Conservation (phyloP, 1,140 invertebrate genomes). For the Orussus abietinus region DNA sequence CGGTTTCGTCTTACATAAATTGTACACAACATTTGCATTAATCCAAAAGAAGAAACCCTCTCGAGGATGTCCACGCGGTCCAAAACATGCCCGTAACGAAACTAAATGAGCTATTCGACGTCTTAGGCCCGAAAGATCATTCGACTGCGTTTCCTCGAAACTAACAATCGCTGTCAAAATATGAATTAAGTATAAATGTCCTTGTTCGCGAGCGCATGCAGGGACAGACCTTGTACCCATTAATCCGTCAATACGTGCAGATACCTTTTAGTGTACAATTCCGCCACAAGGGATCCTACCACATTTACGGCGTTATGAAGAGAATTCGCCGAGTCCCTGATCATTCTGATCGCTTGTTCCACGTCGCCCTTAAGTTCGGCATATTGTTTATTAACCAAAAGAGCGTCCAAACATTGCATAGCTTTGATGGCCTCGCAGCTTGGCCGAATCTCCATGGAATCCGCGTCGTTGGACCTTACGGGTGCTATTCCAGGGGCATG, state of each 20-base stretch:
- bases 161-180: too few species aligned
- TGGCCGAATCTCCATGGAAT: constrained; percentile 44
- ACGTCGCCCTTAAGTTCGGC: constrained; percentile 44
- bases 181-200: too few species aligned
- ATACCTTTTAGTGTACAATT: constrained; percentile 48
- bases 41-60: too few species aligned
- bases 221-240: constrained; percentile 7
- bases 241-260: constrained; percentile 48
- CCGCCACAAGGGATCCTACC: constrained; percentile 37
- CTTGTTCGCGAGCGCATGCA: too few species aligned
- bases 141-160: too few species aligned
- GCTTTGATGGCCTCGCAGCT: constrained; percentile 49
- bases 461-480: constrained; percentile 25
- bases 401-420: constrained; percentile 46
- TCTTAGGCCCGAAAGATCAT: too few species aligned
- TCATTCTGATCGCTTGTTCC: constrained; percentile 46
- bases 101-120: too few species aligned
- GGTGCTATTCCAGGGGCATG: constrained; percentile 39
- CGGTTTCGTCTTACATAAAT: too few species aligned
- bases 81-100: too few species aligned
- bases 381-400: constrained; percentile 49
- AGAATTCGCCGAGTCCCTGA: constrained; percentile 53
- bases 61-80: too few species aligned
- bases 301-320: constrained; percentile 48
- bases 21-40: too few species aligned